Evolutionary conservation across 2,113 vertebrate genomes (phyloP), one percentile per base, ranked within the genome.

Genomic region (Cyphomyrus plagiostoma): DNA sequence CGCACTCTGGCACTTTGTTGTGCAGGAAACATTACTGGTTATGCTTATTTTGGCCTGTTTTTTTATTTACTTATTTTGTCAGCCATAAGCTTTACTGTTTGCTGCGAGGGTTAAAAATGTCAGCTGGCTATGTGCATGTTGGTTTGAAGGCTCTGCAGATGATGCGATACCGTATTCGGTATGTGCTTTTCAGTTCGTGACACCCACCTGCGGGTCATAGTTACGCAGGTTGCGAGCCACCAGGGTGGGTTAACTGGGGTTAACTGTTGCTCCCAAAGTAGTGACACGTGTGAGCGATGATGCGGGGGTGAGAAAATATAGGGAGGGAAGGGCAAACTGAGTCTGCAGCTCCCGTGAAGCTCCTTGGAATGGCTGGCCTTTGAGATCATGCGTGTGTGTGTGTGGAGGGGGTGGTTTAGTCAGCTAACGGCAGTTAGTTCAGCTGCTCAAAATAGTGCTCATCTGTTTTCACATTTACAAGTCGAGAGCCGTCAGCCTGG

Each of bases 381-480:
- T 80, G 74, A 39, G 70, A 77, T 77, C 15, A 0, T 77, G 74
- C 0, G 30, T 17, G 80, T 11, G 80, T 26, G n/a, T 39, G 74
- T 42, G 74, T 45, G 82, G 82, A 42, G 82, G 45, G 39, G 82
- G 82, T 23, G 82, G 82, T 46, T 84, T 80, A 42, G 74, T 80
- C 74, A 80, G 74, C 74, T 80, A 80, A 80, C 19, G 77, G 19
- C 42, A 48, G 82, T 46, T 84, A 46, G 45, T 48, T 84, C 45
- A 84, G 39, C 82, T 48, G 17, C 82, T 48, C 42, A 10, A 48
- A 84, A 84, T 84, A 46, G 82, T 48, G 45, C 82, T 84, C 82
- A n/a, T 84, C 82, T 84, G 82, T 84, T 84, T 84, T 84, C 82
- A 84, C 82, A 48, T 84, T 48, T 84, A n/a, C 19, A 84, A 80